Evolutionary conservation across 2,797 vertebrate species (phyloP).

Genomic region (Gallinago stenura): DNA sequence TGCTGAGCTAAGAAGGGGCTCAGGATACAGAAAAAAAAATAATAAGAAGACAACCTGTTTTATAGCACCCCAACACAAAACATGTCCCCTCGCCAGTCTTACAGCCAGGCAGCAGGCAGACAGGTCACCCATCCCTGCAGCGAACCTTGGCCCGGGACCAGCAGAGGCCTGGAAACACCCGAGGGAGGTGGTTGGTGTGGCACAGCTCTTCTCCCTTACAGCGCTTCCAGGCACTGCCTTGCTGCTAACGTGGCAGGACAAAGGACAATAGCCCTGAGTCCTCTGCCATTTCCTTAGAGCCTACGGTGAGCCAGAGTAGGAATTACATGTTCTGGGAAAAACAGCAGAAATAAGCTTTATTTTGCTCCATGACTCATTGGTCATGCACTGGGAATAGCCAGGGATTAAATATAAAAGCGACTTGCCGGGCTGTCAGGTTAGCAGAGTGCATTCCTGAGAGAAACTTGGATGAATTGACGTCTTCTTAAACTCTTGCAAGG

Average conservation of each 20-base stretch:
- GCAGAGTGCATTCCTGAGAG: not conserved
- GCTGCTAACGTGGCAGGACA: not conserved
- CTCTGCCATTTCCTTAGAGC: conserved; percentile 25
- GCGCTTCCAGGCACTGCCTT: not conserved
- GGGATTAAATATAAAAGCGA: not conserved
- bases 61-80: not conserved
- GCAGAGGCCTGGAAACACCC: not conserved
- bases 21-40: not conserved
- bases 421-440: not conserved
- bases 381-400: not conserved
- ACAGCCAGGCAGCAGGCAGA: not conserved
- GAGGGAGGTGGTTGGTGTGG: not conserved
- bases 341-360: not conserved
- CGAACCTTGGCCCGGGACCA: not conserved
- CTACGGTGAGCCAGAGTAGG: not conserved
- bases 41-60: not conserved
- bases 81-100: not conserved
- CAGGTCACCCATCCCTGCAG: not conserved
- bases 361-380: not conserved
- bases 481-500: not conserved
- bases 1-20: not conserved
- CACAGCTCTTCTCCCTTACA: not conserved
- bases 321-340: conserved; percentile 25
- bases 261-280: conserved; percentile 33
- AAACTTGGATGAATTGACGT: not conserved